Evolutionary conservation across 2,797 vertebrate genomes (phyloP).

Genomic region (Anguilla pacifica): DNA sequence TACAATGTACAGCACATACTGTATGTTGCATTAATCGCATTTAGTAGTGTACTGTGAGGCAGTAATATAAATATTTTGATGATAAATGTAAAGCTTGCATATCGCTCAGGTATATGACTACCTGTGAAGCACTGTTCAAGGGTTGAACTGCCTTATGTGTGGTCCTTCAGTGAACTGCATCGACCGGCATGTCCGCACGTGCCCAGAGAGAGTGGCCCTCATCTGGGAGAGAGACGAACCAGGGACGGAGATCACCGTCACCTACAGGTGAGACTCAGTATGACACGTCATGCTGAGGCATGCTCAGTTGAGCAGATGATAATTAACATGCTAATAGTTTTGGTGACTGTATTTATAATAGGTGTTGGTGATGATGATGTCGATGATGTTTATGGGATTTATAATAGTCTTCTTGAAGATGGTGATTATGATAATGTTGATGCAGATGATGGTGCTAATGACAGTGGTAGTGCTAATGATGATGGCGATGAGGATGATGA

Average conservation of each 20-base stretch:
- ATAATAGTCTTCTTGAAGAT: not conserved
- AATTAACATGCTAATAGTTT: not conserved
- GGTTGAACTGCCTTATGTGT: not conserved
- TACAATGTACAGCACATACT: not conserved
- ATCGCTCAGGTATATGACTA: not conserved
- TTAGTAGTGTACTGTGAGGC: not conserved
- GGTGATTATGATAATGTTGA: not conserved
- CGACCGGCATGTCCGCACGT: slow-evolving; percentile 60
- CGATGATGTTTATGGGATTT: too few species aligned
- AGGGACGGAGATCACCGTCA: slow-evolving; percentile 55
- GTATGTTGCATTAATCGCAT: not conserved
- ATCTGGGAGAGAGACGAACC: slow-evolving; percentile 69
- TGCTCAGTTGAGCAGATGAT: not conserved
- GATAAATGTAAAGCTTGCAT: not conserved
- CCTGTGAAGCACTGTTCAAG: not conserved
- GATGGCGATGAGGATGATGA: not conserved
- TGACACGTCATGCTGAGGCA: not conserved
- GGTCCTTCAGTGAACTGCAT: slow-evolving; percentile 62
- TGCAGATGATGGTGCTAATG: not conserved
- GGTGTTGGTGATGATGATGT: not conserved
- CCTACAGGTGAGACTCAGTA: slow-evolving; percentile 59
- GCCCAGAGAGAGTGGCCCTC: slow-evolving; percentile 62
- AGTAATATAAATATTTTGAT: not conserved
- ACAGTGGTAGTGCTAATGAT: not conserved
- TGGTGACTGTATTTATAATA: not conserved